phyloP scores from a whole-genome alignment of 2,113 vertebrate genomes.

The Sceloporus tristichus region DNA sequence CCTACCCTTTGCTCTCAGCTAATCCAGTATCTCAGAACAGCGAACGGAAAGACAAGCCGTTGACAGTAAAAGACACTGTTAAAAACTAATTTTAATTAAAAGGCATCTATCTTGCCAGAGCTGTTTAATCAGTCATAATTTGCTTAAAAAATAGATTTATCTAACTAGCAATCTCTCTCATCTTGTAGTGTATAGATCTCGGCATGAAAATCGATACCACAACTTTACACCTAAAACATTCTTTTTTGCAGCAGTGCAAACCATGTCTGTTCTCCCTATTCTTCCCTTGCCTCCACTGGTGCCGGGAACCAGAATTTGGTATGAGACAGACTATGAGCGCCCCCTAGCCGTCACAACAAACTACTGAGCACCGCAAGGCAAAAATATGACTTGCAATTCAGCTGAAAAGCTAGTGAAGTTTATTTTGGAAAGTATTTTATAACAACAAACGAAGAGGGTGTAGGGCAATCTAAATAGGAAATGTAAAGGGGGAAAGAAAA shows the following conservation, averaged over 20 bases:
- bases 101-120: slow-evolving; percentile 50
- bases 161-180: slow-evolving; percentile 68
- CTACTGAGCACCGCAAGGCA: slow-evolving; percentile 56
- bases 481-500: slow-evolving; percentile 1
- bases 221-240: slow-evolving; percentile 69
- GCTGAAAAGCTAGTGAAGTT: slow-evolving; percentile 76
- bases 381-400: slow-evolving; percentile 45
- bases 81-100: slow-evolving; percentile 71
- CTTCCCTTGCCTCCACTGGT: slow-evolving; percentile 29
- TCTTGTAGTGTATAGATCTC: slow-evolving; percentile 57
- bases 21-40: slow-evolving; percentile 33
- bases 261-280: slow-evolving; percentile 14
- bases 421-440: slow-evolving; percentile 77
- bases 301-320: slow-evolving; percentile 33
- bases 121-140: slow-evolving; percentile 68
- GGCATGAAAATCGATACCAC: slow-evolving; percentile 73
- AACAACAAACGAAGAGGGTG: slow-evolving; percentile 57
- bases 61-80: slow-evolving; percentile 43
- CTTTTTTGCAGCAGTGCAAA: slow-evolving; percentile 49
- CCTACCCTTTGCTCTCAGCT: slow-evolving; percentile 38
- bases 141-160: slow-evolving; percentile 68
- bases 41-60: slow-evolving; percentile 38
- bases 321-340: slow-evolving; percentile 79
- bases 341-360: slow-evolving; percentile 79
- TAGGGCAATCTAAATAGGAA: slow-evolving; percentile 55